Evolutionary conservation across 2,113 vertebrate genomes (phyloP).

Genomic region (Nansenia antarctica): DNA sequence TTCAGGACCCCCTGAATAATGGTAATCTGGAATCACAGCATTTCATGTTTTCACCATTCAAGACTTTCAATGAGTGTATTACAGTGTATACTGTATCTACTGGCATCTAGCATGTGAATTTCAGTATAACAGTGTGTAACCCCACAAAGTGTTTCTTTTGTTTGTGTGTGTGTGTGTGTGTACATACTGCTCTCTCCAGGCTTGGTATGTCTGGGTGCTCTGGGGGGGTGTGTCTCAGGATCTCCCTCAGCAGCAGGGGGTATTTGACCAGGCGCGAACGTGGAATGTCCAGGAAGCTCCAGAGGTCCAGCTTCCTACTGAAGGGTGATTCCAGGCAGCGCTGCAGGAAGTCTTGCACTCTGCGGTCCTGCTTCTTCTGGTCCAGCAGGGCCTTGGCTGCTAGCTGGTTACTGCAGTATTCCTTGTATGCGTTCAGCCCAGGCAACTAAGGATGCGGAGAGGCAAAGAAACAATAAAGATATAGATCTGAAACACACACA

Average conservation of each 20-base stretch:
- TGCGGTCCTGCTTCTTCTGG: constrained; percentile 93
- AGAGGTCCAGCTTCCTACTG: constrained; percentile 95
- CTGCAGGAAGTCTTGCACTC: constrained; percentile 96
- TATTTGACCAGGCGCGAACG: constrained; percentile 96
- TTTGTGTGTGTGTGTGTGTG: neutral
- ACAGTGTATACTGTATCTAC: neutral
- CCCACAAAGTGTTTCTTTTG: neutral
- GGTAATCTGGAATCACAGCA: constrained; percentile 73
- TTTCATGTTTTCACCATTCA: neutral
- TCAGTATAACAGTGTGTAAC: neutral
- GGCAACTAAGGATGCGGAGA: constrained; percentile 78
- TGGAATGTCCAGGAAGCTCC: constrained; percentile 98
- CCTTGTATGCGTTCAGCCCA: constrained; percentile 89
- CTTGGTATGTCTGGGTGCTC: constrained; percentile 83
- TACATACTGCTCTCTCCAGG: constrained; percentile 89
- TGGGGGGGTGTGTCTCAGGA: constrained; percentile 88
- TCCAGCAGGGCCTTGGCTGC: constrained; percentile 96
- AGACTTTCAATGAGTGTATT: neutral
- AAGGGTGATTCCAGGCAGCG: constrained; percentile 98
- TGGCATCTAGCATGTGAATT: neutral
- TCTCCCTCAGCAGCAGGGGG: constrained; percentile 90
- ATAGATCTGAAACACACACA: neutral
- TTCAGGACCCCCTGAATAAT: constrained; percentile 93
- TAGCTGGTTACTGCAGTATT: constrained; percentile 96
- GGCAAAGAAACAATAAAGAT: neutral